Percentiles rank a stretch among this genome's conserved stretches.
These are phyloP conservation scores for Tineola bisselliella DNA, from an alignment of 2,888 invertebrate genomes.

Conservation along the genomic window DNA sequence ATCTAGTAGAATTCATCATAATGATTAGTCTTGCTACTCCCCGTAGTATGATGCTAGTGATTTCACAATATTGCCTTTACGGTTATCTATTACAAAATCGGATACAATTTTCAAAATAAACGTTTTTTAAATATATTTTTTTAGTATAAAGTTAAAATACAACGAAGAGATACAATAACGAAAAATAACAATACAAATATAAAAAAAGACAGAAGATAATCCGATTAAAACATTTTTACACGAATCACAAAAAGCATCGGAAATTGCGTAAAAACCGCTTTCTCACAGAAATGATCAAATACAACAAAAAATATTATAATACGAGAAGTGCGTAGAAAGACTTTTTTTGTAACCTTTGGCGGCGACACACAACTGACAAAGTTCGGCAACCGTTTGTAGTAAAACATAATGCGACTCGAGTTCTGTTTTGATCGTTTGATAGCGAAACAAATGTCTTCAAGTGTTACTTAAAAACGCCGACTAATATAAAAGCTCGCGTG, in stretches of 20 bases:
- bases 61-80: neutral
- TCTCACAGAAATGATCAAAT: slow-evolving; percentile 24
- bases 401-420: slow-evolving; percentile 31
- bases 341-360: slow-evolving; percentile 29
- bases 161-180: too few relatives aligned
- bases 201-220: slow-evolving; percentile 3
- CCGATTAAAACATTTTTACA: slow-evolving; percentile 14
- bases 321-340: slow-evolving; percentile 5
- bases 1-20: neutral
- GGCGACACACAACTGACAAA: slow-evolving; percentile 44
- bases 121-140: too few relatives aligned
- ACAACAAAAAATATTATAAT: slow-evolving; percentile 16
- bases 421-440: slow-evolving; percentile 56
- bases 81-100: too few relatives aligned
- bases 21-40: neutral
- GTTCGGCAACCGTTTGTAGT: slow-evolving; percentile 41
- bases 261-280: slow-evolving; percentile 31
- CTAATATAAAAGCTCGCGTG: slow-evolving; percentile 27
- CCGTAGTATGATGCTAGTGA: neutral
- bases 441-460: slow-evolving; percentile 39
- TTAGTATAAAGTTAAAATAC: too few relatives aligned
- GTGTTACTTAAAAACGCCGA: slow-evolving; percentile 38
- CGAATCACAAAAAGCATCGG: slow-evolving; percentile 11
- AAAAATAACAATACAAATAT: neutral
- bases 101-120: too few relatives aligned